Percentiles rank a stretch among this genome's conserved stretches.
These are phyloP conservation scores for Pseudonaja textilis DNA, from an alignment of 2,113 vertebrate genomes.

Conservation along the genomic window DNA sequence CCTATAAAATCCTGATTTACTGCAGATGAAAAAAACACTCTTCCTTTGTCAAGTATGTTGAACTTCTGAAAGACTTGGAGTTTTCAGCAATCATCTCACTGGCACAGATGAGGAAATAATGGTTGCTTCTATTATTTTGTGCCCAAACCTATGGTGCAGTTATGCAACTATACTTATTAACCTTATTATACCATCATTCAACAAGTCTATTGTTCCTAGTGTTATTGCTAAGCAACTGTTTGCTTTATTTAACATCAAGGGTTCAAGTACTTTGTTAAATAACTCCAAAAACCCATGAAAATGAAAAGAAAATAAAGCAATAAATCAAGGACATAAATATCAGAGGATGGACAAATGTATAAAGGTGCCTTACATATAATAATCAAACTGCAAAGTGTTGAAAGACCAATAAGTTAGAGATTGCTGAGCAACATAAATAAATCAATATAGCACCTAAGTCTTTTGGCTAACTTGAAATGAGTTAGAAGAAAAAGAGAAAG, in stretches of 20 bases:
- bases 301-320: not conserved
- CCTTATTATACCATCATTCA: not conserved
- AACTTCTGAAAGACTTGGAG: not conserved
- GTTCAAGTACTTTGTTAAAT: not conserved
- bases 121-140: conserved; percentile 10
- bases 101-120: not conserved
- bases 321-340: conserved; percentile 19
- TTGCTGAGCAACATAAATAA: conserved; percentile 44
- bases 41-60: not conserved
- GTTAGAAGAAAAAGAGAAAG: not conserved
- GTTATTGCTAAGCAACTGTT: not conserved
- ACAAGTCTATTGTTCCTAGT: not conserved
- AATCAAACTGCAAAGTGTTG: conserved; percentile 25
- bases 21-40: not conserved
- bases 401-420: conserved; percentile 14
- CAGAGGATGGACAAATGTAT: not conserved
- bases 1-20: not conserved
- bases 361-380: not conserved
- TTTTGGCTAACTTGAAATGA: not conserved
- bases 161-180: not conserved
- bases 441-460: not conserved
- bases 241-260: not conserved
- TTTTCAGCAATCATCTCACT: not conserved
- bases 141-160: not conserved
- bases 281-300: not conserved